Evolutionary conservation across 1,140 invertebrate species (phyloP).

Genomic region (Ericerus pela): DNA sequence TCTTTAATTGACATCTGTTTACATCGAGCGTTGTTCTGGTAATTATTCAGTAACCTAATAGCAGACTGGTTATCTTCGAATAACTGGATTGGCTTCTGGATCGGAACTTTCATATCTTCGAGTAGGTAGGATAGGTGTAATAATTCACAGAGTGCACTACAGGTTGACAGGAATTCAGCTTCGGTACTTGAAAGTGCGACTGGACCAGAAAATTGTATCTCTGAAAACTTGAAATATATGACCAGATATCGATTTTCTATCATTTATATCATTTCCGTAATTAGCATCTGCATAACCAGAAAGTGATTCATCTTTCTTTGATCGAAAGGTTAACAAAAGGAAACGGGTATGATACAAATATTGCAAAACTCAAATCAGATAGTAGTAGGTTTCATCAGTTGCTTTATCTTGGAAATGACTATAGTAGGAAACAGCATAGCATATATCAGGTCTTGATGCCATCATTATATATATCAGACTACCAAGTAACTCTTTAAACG

Average conservation of each 20-base stretch:
- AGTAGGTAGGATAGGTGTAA: slow-evolving; percentile 18
- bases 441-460: neutral
- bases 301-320: neutral
- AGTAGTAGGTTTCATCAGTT: neutral
- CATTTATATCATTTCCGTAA: slow-evolving; percentile 26
- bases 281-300: slow-evolving; percentile 24
- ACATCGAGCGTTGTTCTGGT: neutral
- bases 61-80: slow-evolving; percentile 7
- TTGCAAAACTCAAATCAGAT: neutral
- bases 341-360: no score
- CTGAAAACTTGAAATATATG: slow-evolving; percentile 20
- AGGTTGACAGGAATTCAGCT: slow-evolving; percentile 26
- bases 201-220: slow-evolving; percentile 21
- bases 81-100: neutral
- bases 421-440: neutral
- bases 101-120: slow-evolving; percentile 12
- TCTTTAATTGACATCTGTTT: neutral
- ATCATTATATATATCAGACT: neutral
- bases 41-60: no score
- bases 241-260: slow-evolving; percentile 26
- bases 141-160: slow-evolving; percentile 22
- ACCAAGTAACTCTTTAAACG: no score
- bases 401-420: neutral
- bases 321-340: no score
- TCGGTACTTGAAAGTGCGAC: slow-evolving; percentile 25